Evolutionary conservation across 2,888 invertebrate genomes (phyloP), one percentile per base, ranked within the genome.

Genomic region (Tetramorium bicarinatum): DNA sequence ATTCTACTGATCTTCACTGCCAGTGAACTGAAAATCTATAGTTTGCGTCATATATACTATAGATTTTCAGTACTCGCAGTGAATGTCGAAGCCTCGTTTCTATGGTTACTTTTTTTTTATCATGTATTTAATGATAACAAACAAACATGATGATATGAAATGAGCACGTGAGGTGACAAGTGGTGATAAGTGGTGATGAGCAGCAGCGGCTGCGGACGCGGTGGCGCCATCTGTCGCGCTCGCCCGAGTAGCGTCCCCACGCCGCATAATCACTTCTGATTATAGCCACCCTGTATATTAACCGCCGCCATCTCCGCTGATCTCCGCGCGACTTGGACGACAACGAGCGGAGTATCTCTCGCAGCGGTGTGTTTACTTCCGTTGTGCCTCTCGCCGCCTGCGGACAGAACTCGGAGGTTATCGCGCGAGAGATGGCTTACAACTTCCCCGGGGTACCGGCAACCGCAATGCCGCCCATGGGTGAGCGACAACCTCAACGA

Each of bases 381-480:
- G n/a, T 29, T 15, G 34, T 15, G 29, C 29, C 21, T 44, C 29
- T 56, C 15, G 41, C n/a, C 21, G 34, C 15, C n/a, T 18, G 41
- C 11, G 47, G 6, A 56, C 29, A 8, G 18, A 41, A 44, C 18
- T 41, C 18, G 15, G 47, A 21, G 59, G 9, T 44, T 34, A 34
- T 44, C 25, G 11, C 44, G 38, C n/a, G 15, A 34, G 59, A 89
- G 85, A 95, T 95, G 95, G 95, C 94, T 85, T 95, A 94, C 83
- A 95, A 95, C 91, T 94, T 94, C 89, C 92, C 94, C 83, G 94
- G 95, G 9, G 93, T 95, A 88, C 93, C 94, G 87, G 89, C 94
- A 85, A 89, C 93, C 38, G 93, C 93, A 76, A 94, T 95, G 91
- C 91, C 94, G 86, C 92, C 94, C 76, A 94, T 94, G 92, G 92